Evolutionary conservation across 2,888 invertebrate species (phyloP).

Genomic region (Drosophila melanocephala): DNA sequence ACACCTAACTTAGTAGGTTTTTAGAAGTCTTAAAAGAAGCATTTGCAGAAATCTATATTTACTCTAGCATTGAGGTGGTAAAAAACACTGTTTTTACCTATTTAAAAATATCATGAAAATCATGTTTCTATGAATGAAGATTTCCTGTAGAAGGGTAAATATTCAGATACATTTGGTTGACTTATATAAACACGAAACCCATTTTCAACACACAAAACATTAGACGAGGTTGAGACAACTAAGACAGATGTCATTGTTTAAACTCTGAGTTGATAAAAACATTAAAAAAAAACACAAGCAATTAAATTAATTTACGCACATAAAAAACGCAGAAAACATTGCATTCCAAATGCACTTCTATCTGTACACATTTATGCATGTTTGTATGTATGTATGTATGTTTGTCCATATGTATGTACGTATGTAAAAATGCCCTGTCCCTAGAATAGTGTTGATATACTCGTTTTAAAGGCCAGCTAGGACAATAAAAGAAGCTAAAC

Average conservation of each 20-base stretch:
- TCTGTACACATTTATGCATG: not conserved
- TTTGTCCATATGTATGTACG: not conserved
- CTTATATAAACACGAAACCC: not conserved
- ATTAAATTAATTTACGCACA: not conserved
- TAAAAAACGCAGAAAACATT: not conserved
- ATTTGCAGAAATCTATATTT: too few relatives aligned
- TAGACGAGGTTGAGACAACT: not conserved
- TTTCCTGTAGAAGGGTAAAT: not conserved
- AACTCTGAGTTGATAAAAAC: not conserved
- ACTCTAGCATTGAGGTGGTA: not conserved
- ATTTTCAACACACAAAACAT: not conserved
- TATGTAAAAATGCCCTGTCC: not conserved
- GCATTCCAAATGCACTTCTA: not conserved
- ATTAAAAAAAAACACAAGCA: not conserved
- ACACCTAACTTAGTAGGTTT: too few relatives aligned
- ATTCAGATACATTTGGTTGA: not conserved
- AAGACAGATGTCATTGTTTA: not conserved
- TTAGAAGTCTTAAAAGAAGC: not conserved
- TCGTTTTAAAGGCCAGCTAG: constrained; percentile 9
- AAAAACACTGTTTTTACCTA: not conserved
- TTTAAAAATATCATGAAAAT: not conserved
- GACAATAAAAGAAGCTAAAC: constrained; percentile 28
- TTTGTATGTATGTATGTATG: not conserved
- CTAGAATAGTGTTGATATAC: not conserved
- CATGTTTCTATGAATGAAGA: not conserved